These are phyloP conservation scores for Prosopocoilus inquinatus DNA, from an alignment of 2,888 invertebrate genomes.

Conservation along the genomic window DNA sequence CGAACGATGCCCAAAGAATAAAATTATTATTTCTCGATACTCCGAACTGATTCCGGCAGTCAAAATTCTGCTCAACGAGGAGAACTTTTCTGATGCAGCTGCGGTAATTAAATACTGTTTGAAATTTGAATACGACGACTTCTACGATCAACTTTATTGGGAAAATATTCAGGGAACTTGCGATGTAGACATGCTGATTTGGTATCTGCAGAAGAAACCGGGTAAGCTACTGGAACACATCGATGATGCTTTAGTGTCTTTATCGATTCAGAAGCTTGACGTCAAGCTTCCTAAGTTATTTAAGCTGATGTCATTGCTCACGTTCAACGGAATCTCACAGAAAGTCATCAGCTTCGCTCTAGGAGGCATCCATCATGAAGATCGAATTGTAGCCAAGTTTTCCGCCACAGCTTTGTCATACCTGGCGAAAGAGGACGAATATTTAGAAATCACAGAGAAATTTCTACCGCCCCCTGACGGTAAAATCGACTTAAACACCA, in stretches of 20 bases:
- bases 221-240: not conserved
- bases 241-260: not conserved
- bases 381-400: not conserved
- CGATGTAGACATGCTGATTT: not conserved
- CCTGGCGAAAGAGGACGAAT: no score
- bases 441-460: no score
- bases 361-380: not conserved
- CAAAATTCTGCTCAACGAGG: not conserved
- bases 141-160: not conserved
- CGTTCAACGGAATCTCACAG: not conserved
- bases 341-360: not conserved
- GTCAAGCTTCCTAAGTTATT: not conserved
- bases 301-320: not conserved
- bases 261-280: not conserved
- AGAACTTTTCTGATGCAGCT: not conserved
- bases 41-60: not conserved
- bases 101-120: not conserved
- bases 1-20: not conserved
- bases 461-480: no score
- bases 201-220: not conserved
- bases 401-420: not conserved
- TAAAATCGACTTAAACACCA: no score
- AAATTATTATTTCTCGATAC: not conserved
- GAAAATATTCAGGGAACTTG: not conserved
- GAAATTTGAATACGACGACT: not conserved